These are phyloP conservation scores for Probaryconus sp. DNA, from an alignment of 1,140 invertebrate genomes.

Conservation along the genomic window DNA sequence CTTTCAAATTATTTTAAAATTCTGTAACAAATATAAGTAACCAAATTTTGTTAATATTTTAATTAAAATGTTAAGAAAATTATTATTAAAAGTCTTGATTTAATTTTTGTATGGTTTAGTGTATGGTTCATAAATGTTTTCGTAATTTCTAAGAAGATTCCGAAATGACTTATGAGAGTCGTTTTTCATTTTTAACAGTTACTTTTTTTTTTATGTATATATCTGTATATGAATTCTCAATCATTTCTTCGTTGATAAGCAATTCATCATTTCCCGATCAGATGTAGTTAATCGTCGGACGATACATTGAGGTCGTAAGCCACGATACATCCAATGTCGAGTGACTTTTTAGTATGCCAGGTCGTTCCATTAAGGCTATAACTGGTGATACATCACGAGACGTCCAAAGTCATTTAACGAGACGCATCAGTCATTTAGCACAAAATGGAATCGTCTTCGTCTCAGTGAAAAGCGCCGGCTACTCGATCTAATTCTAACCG, in stretches of 20 bases:
- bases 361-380: slow-evolving; percentile 40
- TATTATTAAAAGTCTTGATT: too few relatives aligned
- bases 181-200: too few relatives aligned
- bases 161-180: too few relatives aligned
- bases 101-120: too few relatives aligned
- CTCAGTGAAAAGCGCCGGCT: slow-evolving; percentile 50
- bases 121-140: too few relatives aligned
- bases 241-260: slow-evolving; percentile 13
- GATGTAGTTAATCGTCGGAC: slow-evolving; percentile 22
- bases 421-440: slow-evolving; percentile 75
- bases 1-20: too few relatives aligned
- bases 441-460: slow-evolving; percentile 72
- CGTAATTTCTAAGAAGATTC: too few relatives aligned
- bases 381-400: slow-evolving; percentile 71
- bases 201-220: too few relatives aligned
- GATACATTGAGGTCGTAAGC: slow-evolving; percentile 38
- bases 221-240: too few relatives aligned
- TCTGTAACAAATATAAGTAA: too few relatives aligned
- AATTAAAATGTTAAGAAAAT: too few relatives aligned
- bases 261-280: slow-evolving; percentile 41
- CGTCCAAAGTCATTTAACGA: slow-evolving; percentile 73
- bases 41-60: too few relatives aligned
- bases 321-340: slow-evolving; percentile 17
- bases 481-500: slow-evolving; percentile 2
- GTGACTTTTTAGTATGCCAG: slow-evolving; percentile 49